Percentiles rank a stretch among this genome's conserved stretches.
These are phyloP conservation scores for Melipona quadrifasciata DNA, from an alignment of 1,140 invertebrate species.

Conservation along the genomic window DNA sequence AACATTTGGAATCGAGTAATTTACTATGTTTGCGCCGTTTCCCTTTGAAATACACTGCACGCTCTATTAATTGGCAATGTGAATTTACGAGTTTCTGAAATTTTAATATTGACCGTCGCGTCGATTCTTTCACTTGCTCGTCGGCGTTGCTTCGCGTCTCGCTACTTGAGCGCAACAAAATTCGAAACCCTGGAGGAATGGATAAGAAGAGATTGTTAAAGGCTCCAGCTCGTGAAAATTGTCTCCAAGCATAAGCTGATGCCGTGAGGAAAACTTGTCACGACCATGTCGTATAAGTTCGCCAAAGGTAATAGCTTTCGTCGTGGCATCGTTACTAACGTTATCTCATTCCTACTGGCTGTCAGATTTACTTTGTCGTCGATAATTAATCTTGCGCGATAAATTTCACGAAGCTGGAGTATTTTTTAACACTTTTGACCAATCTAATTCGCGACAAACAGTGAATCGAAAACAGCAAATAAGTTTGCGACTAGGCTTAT, in stretches of 20 bases:
- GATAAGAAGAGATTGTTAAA: background rate
- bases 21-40: background rate
- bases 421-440: background rate
- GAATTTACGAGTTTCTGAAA: background rate
- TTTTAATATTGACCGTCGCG: background rate
- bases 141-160: background rate
- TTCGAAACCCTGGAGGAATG: background rate
- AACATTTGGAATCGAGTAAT: no score
- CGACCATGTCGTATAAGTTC: conserved; percentile 35
- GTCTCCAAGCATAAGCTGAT: background rate
- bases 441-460: no score
- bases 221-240: background rate
- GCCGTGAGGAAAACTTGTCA: conserved; percentile 47
- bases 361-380: conserved; percentile 2
- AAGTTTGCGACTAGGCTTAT: no score
- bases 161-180: no score
- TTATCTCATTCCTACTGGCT: conserved; percentile 28
- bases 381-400: background rate
- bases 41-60: background rate
- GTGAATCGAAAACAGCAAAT: no score
- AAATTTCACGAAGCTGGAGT: background rate
- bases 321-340: conserved; percentile 49
- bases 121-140: background rate
- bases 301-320: conserved; percentile 33
- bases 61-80: background rate